Evolutionary conservation across 2,797 vertebrate species (phyloP).

Genomic region (Prionace glauca): DNA sequence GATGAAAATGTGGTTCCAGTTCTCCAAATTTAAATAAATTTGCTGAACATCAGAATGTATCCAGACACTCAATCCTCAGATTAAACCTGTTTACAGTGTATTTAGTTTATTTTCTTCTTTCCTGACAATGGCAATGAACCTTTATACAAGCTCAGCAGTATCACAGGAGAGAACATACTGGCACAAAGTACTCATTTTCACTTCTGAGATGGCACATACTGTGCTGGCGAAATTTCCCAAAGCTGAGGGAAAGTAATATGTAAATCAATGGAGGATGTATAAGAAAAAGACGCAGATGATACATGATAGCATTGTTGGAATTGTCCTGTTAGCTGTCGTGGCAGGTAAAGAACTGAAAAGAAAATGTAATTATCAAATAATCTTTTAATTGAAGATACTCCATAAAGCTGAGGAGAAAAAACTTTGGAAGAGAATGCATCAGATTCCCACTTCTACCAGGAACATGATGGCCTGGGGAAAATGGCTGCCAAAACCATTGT

Average conservation of each 20-base stretch:
- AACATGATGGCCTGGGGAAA: neutral
- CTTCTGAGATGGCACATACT: neutral
- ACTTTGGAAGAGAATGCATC: neutral
- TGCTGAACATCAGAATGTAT: neutral
- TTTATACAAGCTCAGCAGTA: neutral
- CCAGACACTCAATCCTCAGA: constrained; percentile 2
- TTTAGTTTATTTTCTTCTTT: constrained; percentile 16
- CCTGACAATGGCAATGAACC: neutral
- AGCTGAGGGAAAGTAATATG: neutral
- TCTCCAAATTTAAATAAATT: constrained; percentile 3
- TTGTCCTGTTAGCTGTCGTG: neutral
- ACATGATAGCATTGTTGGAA: neutral
- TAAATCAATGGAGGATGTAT: neutral
- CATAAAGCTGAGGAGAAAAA: neutral
- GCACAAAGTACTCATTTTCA: neutral
- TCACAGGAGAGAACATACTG: neutral
- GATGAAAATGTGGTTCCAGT: neutral
- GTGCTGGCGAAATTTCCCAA: neutral
- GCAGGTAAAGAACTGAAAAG: neutral
- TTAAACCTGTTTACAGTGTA: constrained; percentile 7
- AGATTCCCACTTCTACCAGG: neutral
- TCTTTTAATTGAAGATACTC: neutral
- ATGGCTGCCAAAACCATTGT: neutral
- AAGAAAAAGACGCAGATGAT: neutral
- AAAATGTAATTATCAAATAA: neutral